phyloP scores from a whole-genome alignment of 1,140 invertebrate genomes.

The Subanguina moxae region DNA sequence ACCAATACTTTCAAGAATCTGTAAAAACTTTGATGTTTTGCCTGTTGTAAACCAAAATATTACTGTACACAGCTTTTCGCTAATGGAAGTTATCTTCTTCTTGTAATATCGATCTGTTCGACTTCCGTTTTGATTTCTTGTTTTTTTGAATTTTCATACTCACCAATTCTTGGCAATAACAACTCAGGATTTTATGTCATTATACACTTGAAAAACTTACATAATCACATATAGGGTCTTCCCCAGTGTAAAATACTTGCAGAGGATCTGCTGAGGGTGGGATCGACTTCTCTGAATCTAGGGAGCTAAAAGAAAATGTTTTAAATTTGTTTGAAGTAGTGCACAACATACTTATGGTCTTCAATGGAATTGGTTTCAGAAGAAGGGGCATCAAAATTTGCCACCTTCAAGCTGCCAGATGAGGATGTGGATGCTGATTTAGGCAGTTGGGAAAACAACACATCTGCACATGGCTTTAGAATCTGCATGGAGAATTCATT shows the following conservation, averaged over 20 bases:
- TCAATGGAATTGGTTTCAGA: slow-evolving; percentile 10
- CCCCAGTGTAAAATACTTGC: slow-evolving; percentile 36
- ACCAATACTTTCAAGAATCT: slow-evolving; percentile 36
- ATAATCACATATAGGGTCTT: slow-evolving; percentile 37
- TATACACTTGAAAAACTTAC: slow-evolving; percentile 16
- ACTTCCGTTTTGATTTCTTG: neutral
- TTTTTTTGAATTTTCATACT: neutral
- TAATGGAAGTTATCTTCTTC: no score
- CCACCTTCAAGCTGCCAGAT: neutral
- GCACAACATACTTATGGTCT: slow-evolving; percentile 1
- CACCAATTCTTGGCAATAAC: no score
- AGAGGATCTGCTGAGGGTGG: slow-evolving; percentile 18
- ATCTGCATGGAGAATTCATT: slow-evolving; percentile 34
- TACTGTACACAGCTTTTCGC: no score
- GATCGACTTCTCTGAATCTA: slow-evolving; percentile 7
- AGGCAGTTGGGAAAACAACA: slow-evolving; percentile 14
- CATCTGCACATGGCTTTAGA: slow-evolving; percentile 18
- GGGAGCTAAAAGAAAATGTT: slow-evolving; percentile 5
- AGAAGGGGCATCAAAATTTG: slow-evolving; percentile 10
- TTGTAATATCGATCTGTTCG: no score
- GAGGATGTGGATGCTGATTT: slow-evolving; percentile 15
- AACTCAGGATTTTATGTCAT: no score
- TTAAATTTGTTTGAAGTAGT: neutral
- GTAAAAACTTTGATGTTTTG: no score
- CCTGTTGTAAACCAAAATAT: no score